phyloP scores from a whole-genome alignment of 2,113 vertebrate species.

The Oplegnathus fasciatus region DNA sequence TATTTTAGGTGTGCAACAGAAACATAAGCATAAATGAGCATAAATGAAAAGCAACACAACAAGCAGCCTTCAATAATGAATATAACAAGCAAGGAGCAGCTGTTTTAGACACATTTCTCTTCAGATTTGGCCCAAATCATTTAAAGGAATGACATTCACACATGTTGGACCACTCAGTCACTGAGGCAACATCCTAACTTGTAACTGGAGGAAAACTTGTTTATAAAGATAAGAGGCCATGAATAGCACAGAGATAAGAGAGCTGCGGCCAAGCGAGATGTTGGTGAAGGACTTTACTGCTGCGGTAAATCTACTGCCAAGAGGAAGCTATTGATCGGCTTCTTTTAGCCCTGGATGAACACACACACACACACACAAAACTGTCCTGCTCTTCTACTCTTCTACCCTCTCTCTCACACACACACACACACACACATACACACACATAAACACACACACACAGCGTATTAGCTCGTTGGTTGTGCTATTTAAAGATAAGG shows the following conservation, averaged over 20 bases:
- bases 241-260: slow-evolving; percentile 43
- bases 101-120: neutral
- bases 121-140: neutral
- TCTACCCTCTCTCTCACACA: neutral
- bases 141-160: neutral
- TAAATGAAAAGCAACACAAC: neutral
- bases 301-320: slow-evolving; percentile 52
- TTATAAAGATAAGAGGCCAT: slow-evolving; percentile 41
- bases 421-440: slow-evolving; percentile 33
- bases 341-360: neutral
- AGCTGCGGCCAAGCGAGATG: neutral
- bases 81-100: neutral
- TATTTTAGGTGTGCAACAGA: neutral
- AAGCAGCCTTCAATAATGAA: neutral
- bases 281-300: slow-evolving; percentile 43
- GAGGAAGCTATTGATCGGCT: slow-evolving; percentile 50
- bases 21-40: no score
- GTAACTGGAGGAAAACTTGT: slow-evolving; percentile 1
- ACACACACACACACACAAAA: slow-evolving; percentile 5
- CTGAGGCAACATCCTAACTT: neutral
- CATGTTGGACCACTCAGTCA: neutral
- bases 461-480: slow-evolving; percentile 2
- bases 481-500: slow-evolving; percentile 65
- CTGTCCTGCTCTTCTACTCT: neutral
- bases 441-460: slow-evolving; percentile 7